phyloP scores from a whole-genome alignment of 2,113 vertebrate genomes.

The Aegotheles bennettii region DNA sequence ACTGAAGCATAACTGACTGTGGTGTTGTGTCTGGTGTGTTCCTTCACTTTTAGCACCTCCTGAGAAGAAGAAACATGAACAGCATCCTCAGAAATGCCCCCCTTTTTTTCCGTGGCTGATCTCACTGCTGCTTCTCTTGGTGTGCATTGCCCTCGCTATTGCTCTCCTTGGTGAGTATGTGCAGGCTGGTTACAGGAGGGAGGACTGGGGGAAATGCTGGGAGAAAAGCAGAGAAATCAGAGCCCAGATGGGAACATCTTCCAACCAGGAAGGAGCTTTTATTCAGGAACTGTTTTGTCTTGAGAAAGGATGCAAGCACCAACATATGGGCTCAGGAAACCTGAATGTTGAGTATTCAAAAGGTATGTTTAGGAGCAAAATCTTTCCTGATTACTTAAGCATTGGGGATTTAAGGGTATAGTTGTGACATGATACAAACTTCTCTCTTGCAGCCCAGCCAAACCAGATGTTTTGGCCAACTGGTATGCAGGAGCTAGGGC shows the following conservation, averaged over 20 bases:
- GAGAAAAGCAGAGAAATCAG: neutral
- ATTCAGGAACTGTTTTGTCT: neutral
- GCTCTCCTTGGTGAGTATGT: slow-evolving; percentile 8
- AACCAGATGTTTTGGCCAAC: neutral
- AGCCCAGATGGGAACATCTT: neutral
- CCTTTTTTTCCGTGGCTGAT: slow-evolving; percentile 24
- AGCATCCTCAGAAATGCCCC: neutral
- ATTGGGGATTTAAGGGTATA: neutral
- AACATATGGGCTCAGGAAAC: neutral
- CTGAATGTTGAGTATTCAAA: neutral
- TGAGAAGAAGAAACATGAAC: neutral
- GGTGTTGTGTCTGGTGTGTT: neutral
- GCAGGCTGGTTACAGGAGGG: neutral
- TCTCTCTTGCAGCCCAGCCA: neutral
- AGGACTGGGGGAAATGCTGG: neutral
- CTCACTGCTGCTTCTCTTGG: slow-evolving; percentile 20
- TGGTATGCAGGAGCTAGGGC: neutral
- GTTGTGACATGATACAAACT: neutral
- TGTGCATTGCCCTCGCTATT: neutral
- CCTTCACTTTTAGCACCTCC: neutral
- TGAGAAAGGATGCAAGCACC: neutral
- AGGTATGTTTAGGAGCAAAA: neutral
- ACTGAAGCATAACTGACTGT: neutral
- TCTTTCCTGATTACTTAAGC: neutral
- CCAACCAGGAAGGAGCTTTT: neutral